A percentile compares a stretch with the other conserved stretches of the same genome.
Conservation (phyloP, 1,140 invertebrate species). For the Acyrthosiphon pisum region DNA sequence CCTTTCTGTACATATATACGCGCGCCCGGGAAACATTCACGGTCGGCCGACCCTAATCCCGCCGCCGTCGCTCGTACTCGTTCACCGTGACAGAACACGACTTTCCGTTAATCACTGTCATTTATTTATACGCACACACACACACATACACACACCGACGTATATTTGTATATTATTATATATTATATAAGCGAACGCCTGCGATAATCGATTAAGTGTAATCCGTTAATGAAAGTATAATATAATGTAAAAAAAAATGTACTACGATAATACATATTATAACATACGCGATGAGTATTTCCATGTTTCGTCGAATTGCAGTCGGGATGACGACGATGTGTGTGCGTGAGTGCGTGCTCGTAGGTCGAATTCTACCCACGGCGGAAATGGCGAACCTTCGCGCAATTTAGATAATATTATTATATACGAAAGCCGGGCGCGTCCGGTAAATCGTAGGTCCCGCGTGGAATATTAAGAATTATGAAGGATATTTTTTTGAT, state of each 20-base stretch:
- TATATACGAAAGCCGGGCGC: background rate
- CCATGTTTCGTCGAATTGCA: background rate
- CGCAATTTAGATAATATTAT: slow-evolving; percentile 23
- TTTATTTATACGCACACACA: slow-evolving; percentile 22
- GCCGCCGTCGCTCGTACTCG: slow-evolving; percentile 42
- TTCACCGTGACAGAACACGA: slow-evolving; percentile 53
- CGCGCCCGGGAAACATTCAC: slow-evolving; percentile 41
- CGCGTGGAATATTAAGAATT: slow-evolving; percentile 40
- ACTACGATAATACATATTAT: background rate
- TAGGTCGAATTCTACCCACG: background rate
- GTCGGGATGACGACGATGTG: no score
- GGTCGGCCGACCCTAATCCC: slow-evolving; percentile 51
- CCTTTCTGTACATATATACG: slow-evolving; percentile 18
- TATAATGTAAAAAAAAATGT: background rate
- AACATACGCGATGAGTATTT: background rate
- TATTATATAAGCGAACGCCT: background rate
- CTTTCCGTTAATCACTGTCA: slow-evolving; percentile 52
- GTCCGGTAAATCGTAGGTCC: slow-evolving; percentile 27
- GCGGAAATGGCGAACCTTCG: background rate
- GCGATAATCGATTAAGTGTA: slow-evolving; percentile 23
- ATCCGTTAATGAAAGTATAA: background rate
- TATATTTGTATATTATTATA: background rate
- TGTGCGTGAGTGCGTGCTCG: no score
- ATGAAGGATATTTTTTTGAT: slow-evolving; percentile 36
- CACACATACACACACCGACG: background rate